Percentiles rank a stretch among this genome's conserved stretches.
Evolutionary conservation across 2,797 vertebrate genomes (phyloP).

Genomic region (Poecilia wingei): DNA sequence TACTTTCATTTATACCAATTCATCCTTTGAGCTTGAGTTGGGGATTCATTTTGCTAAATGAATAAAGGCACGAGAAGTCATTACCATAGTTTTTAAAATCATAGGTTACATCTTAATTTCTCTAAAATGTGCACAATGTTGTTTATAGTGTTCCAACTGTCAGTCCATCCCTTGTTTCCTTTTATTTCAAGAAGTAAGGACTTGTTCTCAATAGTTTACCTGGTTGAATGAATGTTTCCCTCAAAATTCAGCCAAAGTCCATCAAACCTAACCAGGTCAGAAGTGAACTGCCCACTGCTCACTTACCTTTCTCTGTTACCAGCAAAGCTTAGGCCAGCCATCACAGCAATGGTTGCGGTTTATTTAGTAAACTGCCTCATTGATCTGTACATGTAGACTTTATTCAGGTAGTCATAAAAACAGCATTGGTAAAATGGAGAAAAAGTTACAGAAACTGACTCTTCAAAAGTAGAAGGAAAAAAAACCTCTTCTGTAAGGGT

Average conservation of each 20-base stretch:
- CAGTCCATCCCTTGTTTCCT: not conserved
- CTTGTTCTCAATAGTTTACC: too few relatives aligned
- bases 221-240: too few relatives aligned
- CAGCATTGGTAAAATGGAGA: slow-evolving; percentile 58
- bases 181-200: not conserved
- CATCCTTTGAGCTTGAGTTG: not conserved
- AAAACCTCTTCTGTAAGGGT: not conserved
- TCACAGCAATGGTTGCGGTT: not conserved
- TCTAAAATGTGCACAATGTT: not conserved
- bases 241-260: not conserved
- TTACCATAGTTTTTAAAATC: not conserved
- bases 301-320: not conserved
- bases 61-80: not conserved
- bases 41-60: not conserved
- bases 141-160: not conserved
- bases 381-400: slow-evolving; percentile 70
- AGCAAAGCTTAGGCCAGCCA: not conserved
- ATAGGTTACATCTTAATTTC: not conserved
- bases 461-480: slow-evolving; percentile 40
- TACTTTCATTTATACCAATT: not conserved
- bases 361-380: slow-evolving; percentile 72
- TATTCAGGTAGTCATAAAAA: slow-evolving; percentile 68
- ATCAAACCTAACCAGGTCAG: not conserved
- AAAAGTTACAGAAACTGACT: slow-evolving; percentile 33
- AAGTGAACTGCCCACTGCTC: not conserved